phyloP scores from a whole-genome alignment of 2,113 vertebrate species.

The Rynchops niger region DNA sequence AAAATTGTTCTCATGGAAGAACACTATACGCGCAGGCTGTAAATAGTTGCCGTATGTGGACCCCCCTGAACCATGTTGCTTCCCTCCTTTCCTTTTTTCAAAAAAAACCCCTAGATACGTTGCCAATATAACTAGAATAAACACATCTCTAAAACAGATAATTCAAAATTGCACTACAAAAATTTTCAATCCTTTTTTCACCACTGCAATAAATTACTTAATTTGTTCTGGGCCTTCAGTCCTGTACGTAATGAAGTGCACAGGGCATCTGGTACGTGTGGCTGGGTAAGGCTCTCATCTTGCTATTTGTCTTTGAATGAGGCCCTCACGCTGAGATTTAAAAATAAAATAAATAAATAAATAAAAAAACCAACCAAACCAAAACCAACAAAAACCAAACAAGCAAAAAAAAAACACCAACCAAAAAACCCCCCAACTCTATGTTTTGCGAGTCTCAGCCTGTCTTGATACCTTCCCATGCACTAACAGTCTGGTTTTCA shows the following conservation, averaged over 20 bases:
- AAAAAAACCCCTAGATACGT: neutral
- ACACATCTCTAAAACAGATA: neutral
- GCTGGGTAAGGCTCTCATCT: neutral
- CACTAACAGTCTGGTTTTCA: neutral
- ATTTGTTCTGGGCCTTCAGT: neutral
- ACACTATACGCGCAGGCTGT: neutral
- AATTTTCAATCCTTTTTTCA: neutral
- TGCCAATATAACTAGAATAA: neutral
- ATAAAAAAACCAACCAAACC: no score
- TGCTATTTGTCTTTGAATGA: neutral
- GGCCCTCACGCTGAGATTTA: neutral
- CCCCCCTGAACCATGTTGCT: neutral
- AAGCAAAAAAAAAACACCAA: no score
- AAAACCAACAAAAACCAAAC: no score
- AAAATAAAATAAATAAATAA: no score
- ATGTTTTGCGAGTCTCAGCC: neutral
- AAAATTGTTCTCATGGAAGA: neutral
- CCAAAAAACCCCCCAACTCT: no score
- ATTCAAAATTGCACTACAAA: neutral
- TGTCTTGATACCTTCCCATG: neutral
- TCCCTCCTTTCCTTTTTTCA: neutral
- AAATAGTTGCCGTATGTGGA: neutral
- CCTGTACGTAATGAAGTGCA: neutral
- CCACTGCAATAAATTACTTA: fast-evolving
- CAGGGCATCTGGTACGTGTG: neutral